Evolutionary conservation across 2,113 vertebrate species (phyloP).

Genomic region (Carlito syrichta): DNA sequence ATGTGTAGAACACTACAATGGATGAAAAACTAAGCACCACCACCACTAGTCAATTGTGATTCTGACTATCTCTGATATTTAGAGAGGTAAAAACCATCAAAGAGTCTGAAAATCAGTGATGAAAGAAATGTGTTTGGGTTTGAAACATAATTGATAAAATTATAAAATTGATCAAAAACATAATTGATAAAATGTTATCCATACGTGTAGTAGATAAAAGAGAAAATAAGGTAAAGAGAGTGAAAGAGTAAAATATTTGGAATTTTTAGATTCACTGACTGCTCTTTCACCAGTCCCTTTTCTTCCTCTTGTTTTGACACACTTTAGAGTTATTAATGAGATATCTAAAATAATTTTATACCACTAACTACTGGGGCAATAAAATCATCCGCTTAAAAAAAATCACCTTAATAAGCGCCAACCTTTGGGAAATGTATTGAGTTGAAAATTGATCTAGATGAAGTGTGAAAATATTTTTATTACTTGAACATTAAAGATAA

Average conservation of each 20-base stretch:
- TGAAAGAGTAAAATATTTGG: background rate
- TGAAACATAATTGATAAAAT: background rate
- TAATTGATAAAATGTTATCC: background rate
- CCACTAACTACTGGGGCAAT: background rate
- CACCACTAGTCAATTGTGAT: background rate
- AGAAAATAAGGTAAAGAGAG: background rate
- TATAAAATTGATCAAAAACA: background rate
- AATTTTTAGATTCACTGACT: background rate
- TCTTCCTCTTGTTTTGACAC: conserved; percentile 6
- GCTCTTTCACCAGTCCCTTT: background rate
- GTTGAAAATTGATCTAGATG: conserved; percentile 49
- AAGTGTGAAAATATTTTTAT: conserved; percentile 39
- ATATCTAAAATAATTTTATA: conserved; percentile 18
- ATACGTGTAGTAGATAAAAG: background rate
- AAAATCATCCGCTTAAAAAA: conserved; percentile 44
- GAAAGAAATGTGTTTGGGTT: background rate
- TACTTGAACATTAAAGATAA: conserved; percentile 18
- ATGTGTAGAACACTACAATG: background rate
- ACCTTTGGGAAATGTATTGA: conserved; percentile 60
- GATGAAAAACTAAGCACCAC: background rate
- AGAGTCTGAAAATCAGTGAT: background rate
- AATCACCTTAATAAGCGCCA: conserved; percentile 10
- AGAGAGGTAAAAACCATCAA: background rate
- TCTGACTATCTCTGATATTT: background rate
- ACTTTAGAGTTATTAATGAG: conserved; percentile 45